Evolutionary conservation across 1,140 invertebrate species (phyloP).

Genomic region (Lysiphlebus fabarum): DNA sequence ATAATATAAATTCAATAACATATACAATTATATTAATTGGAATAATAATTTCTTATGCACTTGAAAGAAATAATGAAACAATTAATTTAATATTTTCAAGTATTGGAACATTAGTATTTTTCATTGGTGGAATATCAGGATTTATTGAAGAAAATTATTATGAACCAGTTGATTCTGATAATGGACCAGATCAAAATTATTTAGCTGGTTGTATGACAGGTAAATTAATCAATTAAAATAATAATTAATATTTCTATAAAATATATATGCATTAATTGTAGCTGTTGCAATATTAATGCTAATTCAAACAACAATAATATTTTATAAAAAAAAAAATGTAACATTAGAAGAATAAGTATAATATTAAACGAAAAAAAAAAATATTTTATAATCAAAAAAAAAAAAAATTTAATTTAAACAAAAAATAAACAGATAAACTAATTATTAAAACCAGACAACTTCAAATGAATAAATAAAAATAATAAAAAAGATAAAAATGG

Average conservation of each 20-base stretch:
- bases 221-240: slow-evolving; percentile 6
- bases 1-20: slow-evolving; percentile 35
- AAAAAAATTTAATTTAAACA: background rate
- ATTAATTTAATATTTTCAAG: slow-evolving; percentile 27
- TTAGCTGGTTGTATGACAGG: slow-evolving; percentile 24
- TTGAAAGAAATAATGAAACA: slow-evolving; percentile 14
- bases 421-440: slow-evolving; percentile 1
- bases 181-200: slow-evolving; percentile 21
- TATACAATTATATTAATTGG: slow-evolving; percentile 29
- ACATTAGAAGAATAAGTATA: too few species aligned
- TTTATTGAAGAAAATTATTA: slow-evolving; percentile 19
- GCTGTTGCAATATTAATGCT: too few species aligned
- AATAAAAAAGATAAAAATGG: too few species aligned
- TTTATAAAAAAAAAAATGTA: too few species aligned
- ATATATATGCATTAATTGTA: too few species aligned
- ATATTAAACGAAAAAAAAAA: slow-evolving; percentile 1
- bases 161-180: slow-evolving; percentile 14
- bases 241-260: too few species aligned
- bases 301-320: too few species aligned
- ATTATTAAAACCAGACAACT: background rate
- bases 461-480: too few species aligned
- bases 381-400: too few species aligned
- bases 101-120: slow-evolving; percentile 28
- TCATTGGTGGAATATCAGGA: slow-evolving; percentile 27
- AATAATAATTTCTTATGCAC: slow-evolving; percentile 21